Evolutionary conservation across 2,888 invertebrate species (phyloP).

Genomic region (Amblyjoppa fuscipennis): DNA sequence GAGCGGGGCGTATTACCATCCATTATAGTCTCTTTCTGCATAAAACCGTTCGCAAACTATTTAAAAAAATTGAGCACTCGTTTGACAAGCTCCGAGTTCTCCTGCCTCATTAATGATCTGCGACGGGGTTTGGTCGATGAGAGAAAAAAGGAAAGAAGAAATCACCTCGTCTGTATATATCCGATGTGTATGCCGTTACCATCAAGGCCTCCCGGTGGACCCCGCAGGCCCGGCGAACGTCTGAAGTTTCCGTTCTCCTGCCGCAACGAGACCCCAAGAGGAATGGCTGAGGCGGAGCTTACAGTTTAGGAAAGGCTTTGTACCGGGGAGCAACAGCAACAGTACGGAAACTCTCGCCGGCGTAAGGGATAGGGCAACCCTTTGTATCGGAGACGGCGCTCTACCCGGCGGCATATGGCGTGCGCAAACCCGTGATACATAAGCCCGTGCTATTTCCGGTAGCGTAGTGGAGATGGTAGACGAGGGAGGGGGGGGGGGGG

Average conservation of each 20-base stretch:
- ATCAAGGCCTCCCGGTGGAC: constrained; percentile 28
- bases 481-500: constrained; percentile 24
- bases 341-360: constrained; percentile 56
- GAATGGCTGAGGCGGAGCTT: constrained; percentile 65
- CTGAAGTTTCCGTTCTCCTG: constrained; percentile 59
- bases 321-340: constrained; percentile 51
- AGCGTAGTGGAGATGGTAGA: constrained; percentile 28
- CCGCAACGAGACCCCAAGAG: constrained; percentile 55
- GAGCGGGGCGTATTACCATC: neutral
- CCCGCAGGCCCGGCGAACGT: constrained; percentile 49
- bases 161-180: neutral
- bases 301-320: constrained; percentile 68
- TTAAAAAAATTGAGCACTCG: neutral
- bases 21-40: neutral
- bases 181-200: constrained; percentile 8
- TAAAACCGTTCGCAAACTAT: neutral
- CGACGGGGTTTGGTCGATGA: neutral
- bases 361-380: constrained; percentile 33
- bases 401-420: constrained; percentile 47
- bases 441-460: constrained; percentile 59
- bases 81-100: neutral
- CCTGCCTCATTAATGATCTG: neutral
- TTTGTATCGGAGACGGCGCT: constrained; percentile 57
- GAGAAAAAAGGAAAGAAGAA: neutral
- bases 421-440: constrained; percentile 48